Conservation (phyloP, 64 coral and sea anemone genomes). For the Anthopleura sola region DNA sequence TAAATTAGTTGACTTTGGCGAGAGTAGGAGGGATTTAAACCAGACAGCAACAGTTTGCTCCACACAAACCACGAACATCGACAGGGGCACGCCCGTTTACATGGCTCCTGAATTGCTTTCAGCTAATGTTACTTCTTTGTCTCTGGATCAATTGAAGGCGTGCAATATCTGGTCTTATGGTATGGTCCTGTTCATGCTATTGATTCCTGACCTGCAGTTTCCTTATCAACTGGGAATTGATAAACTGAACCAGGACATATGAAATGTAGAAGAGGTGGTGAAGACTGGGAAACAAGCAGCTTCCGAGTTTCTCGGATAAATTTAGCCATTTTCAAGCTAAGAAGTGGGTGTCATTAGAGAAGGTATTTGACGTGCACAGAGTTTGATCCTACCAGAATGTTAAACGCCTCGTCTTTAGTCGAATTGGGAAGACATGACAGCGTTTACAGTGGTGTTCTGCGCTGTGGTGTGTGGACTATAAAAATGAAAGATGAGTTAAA, state of each 20-base stretch:
- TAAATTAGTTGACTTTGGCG: constrained; percentile 38
- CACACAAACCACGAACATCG: constrained; percentile 36
- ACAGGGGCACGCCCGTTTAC: constrained; percentile 30
- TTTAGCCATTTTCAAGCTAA: constrained; percentile 45
- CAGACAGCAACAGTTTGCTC: constrained; percentile 13
- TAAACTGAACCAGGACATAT: constrained; percentile 19
- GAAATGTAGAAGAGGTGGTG: constrained; percentile 39
- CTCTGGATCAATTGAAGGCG: constrained; percentile 59
- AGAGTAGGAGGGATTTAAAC: constrained; percentile 16
- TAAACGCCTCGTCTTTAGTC: too few relatives aligned
- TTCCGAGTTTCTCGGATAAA: constrained; percentile 37
- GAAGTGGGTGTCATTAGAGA: too few relatives aligned
- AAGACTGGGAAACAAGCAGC: constrained; percentile 17
- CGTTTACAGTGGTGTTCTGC: too few relatives aligned
- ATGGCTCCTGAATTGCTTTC: constrained; percentile 33
- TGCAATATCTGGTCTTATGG: constrained; percentile 75
- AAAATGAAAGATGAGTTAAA: too few relatives aligned
- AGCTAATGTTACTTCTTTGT: not conserved
- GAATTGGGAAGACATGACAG: too few relatives aligned
- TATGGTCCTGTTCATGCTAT: constrained; percentile 52
- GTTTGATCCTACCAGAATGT: too few relatives aligned
- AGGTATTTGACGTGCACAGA: too few relatives aligned
- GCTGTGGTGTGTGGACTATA: too few relatives aligned
- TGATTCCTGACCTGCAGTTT: constrained; percentile 45
- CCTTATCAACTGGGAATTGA: constrained; percentile 51